A percentile compares a stretch with the other conserved stretches of the same genome.
These are phyloP conservation scores for Ooceraea biroi DNA, from an alignment of 1,140 invertebrate genomes.

Conservation along the genomic window DNA sequence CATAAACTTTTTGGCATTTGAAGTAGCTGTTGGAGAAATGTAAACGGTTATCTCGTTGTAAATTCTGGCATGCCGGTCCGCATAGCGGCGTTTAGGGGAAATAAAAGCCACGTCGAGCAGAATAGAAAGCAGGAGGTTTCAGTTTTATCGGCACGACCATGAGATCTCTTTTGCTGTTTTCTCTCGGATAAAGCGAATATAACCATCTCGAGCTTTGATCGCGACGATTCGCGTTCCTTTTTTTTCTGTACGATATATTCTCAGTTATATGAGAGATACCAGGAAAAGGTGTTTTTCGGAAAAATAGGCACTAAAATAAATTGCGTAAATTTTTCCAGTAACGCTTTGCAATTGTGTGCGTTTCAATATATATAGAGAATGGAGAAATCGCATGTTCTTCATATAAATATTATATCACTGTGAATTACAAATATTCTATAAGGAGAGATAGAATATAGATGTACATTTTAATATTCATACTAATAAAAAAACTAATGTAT, in stretches of 20 bases:
- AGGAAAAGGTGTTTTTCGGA: conserved; percentile 1
- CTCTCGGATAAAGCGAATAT: conserved; percentile 16
- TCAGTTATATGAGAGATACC: neutral
- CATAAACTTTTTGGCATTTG: neutral
- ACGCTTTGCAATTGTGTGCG: neutral
- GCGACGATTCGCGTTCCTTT: conserved; percentile 9
- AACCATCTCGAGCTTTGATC: conserved; percentile 50
- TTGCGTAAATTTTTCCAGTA: neutral
- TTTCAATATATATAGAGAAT: neutral
- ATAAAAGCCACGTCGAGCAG: conserved; percentile 27
- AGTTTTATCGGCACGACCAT: conserved; percentile 62
- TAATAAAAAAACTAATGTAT: neutral
- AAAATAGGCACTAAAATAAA: conserved; percentile 20
- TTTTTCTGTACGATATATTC: neutral
- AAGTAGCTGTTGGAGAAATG: conserved; percentile 25
- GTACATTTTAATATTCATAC: neutral
- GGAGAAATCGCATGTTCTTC: too few species aligned
- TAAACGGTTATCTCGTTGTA: conserved; percentile 48
- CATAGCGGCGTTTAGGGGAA: neutral
- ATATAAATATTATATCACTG: neutral
- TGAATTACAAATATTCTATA: neutral
- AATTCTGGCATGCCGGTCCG: conserved; percentile 3
- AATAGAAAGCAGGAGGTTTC: conserved; percentile 61
- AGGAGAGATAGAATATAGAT: neutral
- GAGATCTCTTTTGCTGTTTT: conserved; percentile 7